Evolutionary conservation across 2,888 invertebrate species (phyloP).

Genomic region (Plebejus anna): DNA sequence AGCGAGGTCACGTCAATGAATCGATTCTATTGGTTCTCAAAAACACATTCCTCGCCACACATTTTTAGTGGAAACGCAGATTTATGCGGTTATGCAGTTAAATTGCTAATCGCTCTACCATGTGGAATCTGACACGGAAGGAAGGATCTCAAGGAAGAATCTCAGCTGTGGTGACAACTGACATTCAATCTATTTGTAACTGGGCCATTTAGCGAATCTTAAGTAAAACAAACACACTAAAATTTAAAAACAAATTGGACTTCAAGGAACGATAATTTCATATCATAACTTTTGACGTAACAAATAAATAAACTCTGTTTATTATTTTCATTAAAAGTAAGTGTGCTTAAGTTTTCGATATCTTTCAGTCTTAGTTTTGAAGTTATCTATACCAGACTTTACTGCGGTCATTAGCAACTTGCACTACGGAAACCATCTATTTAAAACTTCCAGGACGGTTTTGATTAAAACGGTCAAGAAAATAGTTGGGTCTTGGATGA

Average conservation of each 20-base stretch:
- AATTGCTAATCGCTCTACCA: too few species aligned
- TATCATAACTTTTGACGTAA: background rate
- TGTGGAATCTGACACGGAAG: too few species aligned
- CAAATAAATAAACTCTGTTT: background rate
- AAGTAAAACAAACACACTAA: too few species aligned
- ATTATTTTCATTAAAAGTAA: background rate
- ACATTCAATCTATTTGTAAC: too few species aligned
- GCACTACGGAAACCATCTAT: background rate
- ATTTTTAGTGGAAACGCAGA: too few species aligned
- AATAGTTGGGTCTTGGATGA: background rate
- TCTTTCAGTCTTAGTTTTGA: conserved; percentile 4
- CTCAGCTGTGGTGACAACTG: too few species aligned
- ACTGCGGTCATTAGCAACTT: background rate
- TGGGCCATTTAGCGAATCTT: too few species aligned
- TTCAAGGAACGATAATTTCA: background rate
- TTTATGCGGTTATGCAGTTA: too few species aligned
- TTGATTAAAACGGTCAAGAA: background rate
- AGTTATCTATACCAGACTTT: conserved; percentile 6
- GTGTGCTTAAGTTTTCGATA: background rate
- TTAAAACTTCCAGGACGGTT: background rate
- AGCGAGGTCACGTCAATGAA: too few species aligned
- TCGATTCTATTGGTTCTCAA: too few species aligned
- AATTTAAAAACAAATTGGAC: background rate
- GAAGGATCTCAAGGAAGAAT: too few species aligned
- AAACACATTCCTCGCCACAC: too few species aligned